Percentiles rank a stretch among this genome's conserved stretches.
Conservation (phyloP, 2,888 invertebrate species). For the Hololepta plana region DNA sequence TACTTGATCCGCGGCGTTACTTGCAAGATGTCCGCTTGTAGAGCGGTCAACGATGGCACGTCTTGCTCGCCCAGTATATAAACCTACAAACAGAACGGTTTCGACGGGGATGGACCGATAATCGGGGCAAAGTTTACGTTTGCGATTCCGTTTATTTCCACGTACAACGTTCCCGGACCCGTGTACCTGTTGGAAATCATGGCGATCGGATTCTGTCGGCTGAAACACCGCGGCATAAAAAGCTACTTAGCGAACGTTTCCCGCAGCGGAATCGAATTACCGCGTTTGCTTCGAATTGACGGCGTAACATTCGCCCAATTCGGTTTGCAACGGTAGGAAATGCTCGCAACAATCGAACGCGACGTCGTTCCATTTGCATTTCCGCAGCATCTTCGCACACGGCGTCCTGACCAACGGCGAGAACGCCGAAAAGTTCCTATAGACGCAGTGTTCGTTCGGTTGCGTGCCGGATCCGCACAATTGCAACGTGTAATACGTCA, state of each 20-base stretch:
- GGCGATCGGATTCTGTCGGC: no score
- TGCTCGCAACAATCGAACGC: slow-evolving; percentile 45
- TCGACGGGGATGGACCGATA: neutral
- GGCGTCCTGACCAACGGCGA: slow-evolving; percentile 29
- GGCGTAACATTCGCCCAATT: slow-evolving; percentile 45
- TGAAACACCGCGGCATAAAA: no score
- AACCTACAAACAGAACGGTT: slow-evolving; percentile 25
- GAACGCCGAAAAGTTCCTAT: slow-evolving; percentile 12
- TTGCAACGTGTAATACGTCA: slow-evolving; percentile 44
- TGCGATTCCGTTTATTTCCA: slow-evolving; percentile 30
- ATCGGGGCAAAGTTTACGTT: slow-evolving; percentile 32
- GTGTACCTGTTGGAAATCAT: slow-evolving; percentile 45
- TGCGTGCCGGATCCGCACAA: slow-evolving; percentile 33
- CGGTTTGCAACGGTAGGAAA: slow-evolving; percentile 45
- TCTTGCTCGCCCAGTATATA: slow-evolving; percentile 47
- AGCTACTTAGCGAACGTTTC: no score
- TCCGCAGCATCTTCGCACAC: slow-evolving; percentile 35
- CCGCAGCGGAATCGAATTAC: no score
- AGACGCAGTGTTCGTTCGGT: slow-evolving; percentile 22
- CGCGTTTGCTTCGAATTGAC: slow-evolving; percentile 46
- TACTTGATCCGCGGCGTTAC: slow-evolving; percentile 38
- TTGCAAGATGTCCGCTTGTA: slow-evolving; percentile 39
- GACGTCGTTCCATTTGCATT: slow-evolving; percentile 42
- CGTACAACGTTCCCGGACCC: slow-evolving; percentile 40
- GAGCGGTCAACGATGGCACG: slow-evolving; percentile 48